phyloP scores from a whole-genome alignment of 53 echinoderm and acorn worm genomes.

The Arbacia lixula region DNA sequence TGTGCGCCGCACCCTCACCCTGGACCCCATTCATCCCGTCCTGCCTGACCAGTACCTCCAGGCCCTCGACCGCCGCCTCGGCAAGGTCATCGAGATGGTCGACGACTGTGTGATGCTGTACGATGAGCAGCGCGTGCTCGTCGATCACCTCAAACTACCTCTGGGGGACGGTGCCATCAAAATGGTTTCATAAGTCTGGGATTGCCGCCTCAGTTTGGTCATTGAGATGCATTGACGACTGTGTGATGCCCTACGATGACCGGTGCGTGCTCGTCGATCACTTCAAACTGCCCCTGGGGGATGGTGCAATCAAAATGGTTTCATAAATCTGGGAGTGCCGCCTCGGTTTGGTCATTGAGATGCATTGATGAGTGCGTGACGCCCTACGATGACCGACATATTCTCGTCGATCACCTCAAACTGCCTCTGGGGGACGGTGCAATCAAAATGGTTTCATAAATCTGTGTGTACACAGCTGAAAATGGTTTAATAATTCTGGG shows the following conservation, averaged over 20 bases:
- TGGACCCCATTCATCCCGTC: slow-evolving; percentile 82
- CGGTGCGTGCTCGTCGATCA: slow-evolving; percentile 68
- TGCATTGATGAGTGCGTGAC: slow-evolving; percentile 65
- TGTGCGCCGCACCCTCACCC: slow-evolving; percentile 66
- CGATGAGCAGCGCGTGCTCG: slow-evolving; percentile 66
- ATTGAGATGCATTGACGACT: slow-evolving; percentile 63
- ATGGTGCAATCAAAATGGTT: background rate
- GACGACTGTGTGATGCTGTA: slow-evolving; percentile 65
- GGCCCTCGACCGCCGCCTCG: slow-evolving; percentile 78
- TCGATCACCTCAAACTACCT: slow-evolving; percentile 42
- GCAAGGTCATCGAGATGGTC: slow-evolving; percentile 55
- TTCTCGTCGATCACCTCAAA: slow-evolving; percentile 61
- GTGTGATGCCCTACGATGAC: slow-evolving; percentile 61
- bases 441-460: slow-evolving; percentile 8
- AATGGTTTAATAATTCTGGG: too few species aligned
- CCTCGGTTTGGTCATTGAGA: slow-evolving; percentile 55
- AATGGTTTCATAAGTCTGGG: slow-evolving; percentile 64
- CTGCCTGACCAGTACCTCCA: slow-evolving; percentile 65
- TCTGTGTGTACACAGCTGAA: too few species aligned
- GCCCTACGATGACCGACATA: slow-evolving; percentile 56
- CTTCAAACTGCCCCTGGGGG: background rate
- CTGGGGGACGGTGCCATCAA: background rate
- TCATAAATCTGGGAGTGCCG: slow-evolving; percentile 78
- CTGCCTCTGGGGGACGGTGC: background rate
- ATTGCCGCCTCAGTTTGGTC: slow-evolving; percentile 66